Conservation (phyloP, 2,888 invertebrate genomes). For the Hymenopus coronatus region DNA sequence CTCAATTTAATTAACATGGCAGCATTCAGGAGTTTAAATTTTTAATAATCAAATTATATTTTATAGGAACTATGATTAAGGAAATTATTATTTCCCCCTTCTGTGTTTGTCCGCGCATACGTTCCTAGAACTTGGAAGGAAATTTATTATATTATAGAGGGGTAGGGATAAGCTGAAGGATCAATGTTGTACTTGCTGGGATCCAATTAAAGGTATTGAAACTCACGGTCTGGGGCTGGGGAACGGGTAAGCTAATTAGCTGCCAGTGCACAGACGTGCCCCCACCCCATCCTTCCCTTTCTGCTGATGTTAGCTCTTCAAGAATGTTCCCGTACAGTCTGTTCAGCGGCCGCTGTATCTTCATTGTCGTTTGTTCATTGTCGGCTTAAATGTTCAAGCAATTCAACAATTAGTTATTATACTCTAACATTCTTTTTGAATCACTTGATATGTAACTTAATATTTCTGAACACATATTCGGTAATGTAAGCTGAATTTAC, state of each 20-base stretch:
- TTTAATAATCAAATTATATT: slow-evolving; percentile 49
- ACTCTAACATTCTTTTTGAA: too few relatives aligned
- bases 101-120: slow-evolving; percentile 19
- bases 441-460: too few relatives aligned
- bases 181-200: slow-evolving; percentile 32
- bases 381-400: too few relatives aligned
- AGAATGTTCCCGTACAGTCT: slow-evolving; percentile 23
- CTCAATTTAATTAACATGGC: slow-evolving; percentile 50
- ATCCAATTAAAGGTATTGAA: slow-evolving; percentile 36
- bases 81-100: slow-evolving; percentile 38
- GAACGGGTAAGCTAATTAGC: slow-evolving; percentile 32
- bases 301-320: slow-evolving; percentile 24
- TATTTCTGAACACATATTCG: too few relatives aligned
- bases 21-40: slow-evolving; percentile 48
- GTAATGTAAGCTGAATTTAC: too few relatives aligned
- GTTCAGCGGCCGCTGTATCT: background rate
- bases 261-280: slow-evolving; percentile 19
- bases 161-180: slow-evolving; percentile 19
- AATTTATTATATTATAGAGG: slow-evolving; percentile 25
- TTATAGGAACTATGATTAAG: slow-evolving; percentile 39
- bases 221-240: slow-evolving; percentile 14
- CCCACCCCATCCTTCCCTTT: background rate
- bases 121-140: slow-evolving; percentile 16
- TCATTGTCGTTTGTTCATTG: too few relatives aligned
- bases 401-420: too few relatives aligned